phyloP scores from a whole-genome alignment of 64 coral and sea anemone genomes.

The Montipora capricornis region DNA sequence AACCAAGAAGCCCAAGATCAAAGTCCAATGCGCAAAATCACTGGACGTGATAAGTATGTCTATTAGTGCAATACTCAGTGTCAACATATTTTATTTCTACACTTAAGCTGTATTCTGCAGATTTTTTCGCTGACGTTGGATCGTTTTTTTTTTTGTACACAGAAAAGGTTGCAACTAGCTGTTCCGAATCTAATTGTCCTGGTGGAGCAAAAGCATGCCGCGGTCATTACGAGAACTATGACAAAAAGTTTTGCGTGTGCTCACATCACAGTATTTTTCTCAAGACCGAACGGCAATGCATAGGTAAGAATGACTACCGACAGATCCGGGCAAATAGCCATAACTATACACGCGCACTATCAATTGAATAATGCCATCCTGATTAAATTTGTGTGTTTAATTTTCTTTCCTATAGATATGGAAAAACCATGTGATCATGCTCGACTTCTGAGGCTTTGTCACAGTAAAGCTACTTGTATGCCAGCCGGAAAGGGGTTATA shows the following conservation, averaged over 20 bases:
- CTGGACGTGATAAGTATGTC: background rate
- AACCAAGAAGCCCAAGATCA: background rate
- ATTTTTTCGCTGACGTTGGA: too few relatives aligned
- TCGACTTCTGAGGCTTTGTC: background rate
- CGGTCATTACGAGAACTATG: background rate
- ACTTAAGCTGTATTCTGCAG: background rate
- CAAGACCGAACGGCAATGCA: background rate
- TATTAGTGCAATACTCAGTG: background rate
- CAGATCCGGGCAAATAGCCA: too few relatives aligned
- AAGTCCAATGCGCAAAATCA: background rate
- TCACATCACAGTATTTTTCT: background rate
- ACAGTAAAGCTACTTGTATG: background rate
- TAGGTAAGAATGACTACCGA: background rate
- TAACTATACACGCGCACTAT: too few relatives aligned
- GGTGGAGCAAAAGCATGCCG: background rate
- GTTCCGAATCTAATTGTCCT: background rate
- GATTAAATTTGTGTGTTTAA: background rate
- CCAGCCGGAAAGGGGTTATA: background rate
- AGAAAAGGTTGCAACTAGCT: background rate
- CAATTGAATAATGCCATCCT: too few relatives aligned
- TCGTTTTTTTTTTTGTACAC: background rate
- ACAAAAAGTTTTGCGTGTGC: background rate
- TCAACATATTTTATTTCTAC: background rate
- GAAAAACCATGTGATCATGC: background rate
- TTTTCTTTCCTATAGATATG: background rate